Conservation (phyloP, 2,888 invertebrate genomes). For the Rugalucina vietnamica region DNA sequence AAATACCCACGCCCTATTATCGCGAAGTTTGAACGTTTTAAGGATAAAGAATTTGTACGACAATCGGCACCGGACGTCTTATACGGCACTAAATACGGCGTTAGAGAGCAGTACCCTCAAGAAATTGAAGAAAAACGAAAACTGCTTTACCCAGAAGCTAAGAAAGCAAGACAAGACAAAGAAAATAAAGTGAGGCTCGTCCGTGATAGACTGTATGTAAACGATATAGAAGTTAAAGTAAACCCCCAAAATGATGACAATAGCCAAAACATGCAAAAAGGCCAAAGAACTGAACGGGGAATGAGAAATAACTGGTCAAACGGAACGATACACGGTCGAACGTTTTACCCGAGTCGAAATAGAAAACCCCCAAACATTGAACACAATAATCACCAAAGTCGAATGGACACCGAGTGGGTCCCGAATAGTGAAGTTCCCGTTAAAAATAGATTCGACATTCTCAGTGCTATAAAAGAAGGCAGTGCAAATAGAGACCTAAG, state of each 20-base stretch:
- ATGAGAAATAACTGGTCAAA: not conserved
- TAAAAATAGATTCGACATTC: not conserved
- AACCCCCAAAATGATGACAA: not conserved
- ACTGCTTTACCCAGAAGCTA: not conserved
- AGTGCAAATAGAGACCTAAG: not conserved
- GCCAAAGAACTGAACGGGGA: not conserved
- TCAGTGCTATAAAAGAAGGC: not conserved
- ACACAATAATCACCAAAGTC: not conserved
- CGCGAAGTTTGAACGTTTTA: constrained; percentile 8
- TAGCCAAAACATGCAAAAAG: not conserved
- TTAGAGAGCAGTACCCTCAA: constrained; percentile 21
- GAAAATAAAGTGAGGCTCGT: constrained; percentile 15
- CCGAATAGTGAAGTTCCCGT: not conserved
- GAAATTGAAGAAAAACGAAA: constrained; percentile 20
- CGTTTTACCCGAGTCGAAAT: not conserved
- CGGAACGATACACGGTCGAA: not conserved
- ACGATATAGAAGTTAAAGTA: not conserved
- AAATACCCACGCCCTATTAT: constrained; percentile 10
- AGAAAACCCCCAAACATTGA: not conserved
- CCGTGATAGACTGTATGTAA: constrained; percentile 10
- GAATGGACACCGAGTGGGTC: not conserved
- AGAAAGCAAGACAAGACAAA: not conserved
- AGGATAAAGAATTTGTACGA: constrained; percentile 18
- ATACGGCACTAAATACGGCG: not conserved
- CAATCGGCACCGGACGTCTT: not conserved